Base-by-base conservation (phyloP, 2,797 vertebrate genomes). In the Selene dorsalis region DNA sequence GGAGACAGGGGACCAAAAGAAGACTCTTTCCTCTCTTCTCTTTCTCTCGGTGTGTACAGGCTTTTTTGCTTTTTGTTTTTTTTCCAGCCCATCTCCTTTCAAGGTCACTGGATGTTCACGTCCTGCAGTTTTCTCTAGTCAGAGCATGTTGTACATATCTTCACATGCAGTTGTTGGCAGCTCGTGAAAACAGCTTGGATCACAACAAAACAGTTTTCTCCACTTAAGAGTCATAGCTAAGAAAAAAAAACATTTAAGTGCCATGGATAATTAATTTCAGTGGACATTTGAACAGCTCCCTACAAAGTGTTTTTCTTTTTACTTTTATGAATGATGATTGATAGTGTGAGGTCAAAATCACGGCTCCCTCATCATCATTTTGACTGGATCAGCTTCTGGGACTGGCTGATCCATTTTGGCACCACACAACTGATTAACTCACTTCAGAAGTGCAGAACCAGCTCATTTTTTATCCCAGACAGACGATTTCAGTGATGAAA, bases 51-150 rank as follows among this genome's bases (percentile, higher is more conserved):
- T n/a, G 41, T 47, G 16, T 14, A 4, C 74, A 62, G 56, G 48
- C 60, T 1, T 56, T 78, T 35, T 35, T 32, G 30, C 6, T 30
- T 35, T 35, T 35, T 35, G 4, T 35, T 35, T 32, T 32, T 35
- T 24, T 67, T 63, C 58, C 20, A 28, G 43, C 74, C 20, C 17
- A 28, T 28, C 45, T 70, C 52, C 61, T 38, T 75, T 88, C 80
- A 84, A 89, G 88, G 88, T 87, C 73, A 63, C 62, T 32, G 63
- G 10, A 9, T 60, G 66, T 24, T 84, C 30, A 58, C 28, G 47
- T 68, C 18, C 26, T 69, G 22, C 22, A 10, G 47, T 71, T 62
- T 75, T 66, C 38, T 68, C 1, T 1, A 70, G 66, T 79, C 59
- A 56, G 48, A 88, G 60, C n/a, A 53, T 52, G n/a, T 69, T 47